Evolutionary conservation across 1,140 invertebrate genomes (phyloP), one percentile per base, ranked within the genome.

Genomic region (Macrobrachium nipponense): DNA sequence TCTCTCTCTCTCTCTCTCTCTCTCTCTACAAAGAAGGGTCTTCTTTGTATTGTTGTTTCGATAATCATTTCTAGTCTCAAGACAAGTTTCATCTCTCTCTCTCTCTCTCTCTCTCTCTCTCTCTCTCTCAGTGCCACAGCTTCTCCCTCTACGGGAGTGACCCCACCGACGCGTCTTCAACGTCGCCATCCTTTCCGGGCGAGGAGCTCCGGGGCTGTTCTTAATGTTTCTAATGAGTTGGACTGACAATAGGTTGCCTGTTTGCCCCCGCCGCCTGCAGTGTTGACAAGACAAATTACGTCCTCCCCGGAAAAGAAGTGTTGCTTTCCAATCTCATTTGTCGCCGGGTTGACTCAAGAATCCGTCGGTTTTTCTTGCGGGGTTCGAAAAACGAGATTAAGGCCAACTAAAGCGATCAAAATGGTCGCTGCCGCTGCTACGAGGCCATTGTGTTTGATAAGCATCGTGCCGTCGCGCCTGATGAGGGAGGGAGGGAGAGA

Each of bases 301-400:
- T 73, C 44, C 23, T 73, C 23, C 64, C n/a, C 27, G 36, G 36
- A 64, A 64, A 64, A 80, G 44, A 43, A 80, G 60, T 80, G 23
- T 80, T 80, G 60, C 78, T 66, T 80, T 80, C 62, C 70, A 60
- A 51, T 82, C 58, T 82, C 73, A 82, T 82, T 82, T 75, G 36
- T 27, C 23, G 15, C 23, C 27, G 58, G 80, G 73, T 75, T 82
- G 80, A 75, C 51, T 75, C 73, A 62, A 62, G 60, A 73, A 73
- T 76, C 72, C 44, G 27, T 14, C 10, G 70, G 80, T 60, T 82
- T 82, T 82, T 76, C 80, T 82, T 82, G 80, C 59, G 80, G 80
- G 70, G 60, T 44, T 36, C 43, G 80, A 82, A 82, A 82, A 82
- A 82, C 59, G 66, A 43, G 80, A 78, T 77, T 77, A 84, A 72